Base-by-base conservation (phyloP, 1,140 invertebrate species). In the Asbolus verrucosus region DNA sequence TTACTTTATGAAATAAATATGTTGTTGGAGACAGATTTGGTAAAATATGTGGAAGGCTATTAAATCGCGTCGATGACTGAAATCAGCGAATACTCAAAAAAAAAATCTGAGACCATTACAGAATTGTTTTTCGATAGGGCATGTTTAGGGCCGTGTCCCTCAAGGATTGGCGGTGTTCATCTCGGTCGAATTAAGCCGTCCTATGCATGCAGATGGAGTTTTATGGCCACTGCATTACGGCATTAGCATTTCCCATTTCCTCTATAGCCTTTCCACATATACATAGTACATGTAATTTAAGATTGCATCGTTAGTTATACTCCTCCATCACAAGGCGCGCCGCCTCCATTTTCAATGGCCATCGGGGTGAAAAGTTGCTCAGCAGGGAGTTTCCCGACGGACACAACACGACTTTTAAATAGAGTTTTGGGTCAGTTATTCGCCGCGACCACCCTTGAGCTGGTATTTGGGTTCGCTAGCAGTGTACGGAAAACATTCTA, bases 241-340 rank as follows among this genome's bases (percentile, higher is more conserved):
- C 70, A 72, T 72, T 72, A 69, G 70, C 70, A 72, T 72, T 72
- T 72, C 67, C 70, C 70, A 72, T 72, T 72, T 72, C 70, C 70
- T 72, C 60, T 69, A 72, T 61, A 36, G 30, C 59, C 31, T 46
- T 43, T 54, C 31, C 50, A 69, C 39, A 72, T 69, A 69, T 67
- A 71, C 43, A 66, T 46, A 31, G 69, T 39, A 72, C 67, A 69
- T 69, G 70, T 67, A 69, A 72, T 72, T 69, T 72, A 72, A 69
- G 66, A 72, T 69, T 69, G 70, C 70, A 69, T 50, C 66, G 70
- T 72, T 72, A 69, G 70, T 72, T 69, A 69, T 71, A 60, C 46
- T 60, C 16, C 30, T 36, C 31, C 61, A 69, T 62, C 30, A 36
- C 59, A 16, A 11, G 18, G 43, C 14, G 65, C 43, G 41, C 43